Percentiles rank a stretch among this genome's conserved stretches.
Conservation (phyloP, 2,797 vertebrate species). For the Scarus forsteni region DNA sequence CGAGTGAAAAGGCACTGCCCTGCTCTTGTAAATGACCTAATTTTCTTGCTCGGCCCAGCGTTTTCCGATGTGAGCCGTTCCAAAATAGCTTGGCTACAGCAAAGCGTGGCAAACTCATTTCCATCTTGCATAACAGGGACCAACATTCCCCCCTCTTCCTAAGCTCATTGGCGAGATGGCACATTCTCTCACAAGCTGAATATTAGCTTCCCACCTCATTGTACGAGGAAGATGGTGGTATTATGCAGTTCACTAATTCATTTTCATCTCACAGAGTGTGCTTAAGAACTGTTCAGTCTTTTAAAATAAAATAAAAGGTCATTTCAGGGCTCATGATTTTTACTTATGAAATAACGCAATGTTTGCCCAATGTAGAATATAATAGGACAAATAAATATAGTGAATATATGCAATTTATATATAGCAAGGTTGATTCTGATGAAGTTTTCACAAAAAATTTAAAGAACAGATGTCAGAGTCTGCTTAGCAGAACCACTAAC, state of each 20-base stretch:
- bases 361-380: neutral
- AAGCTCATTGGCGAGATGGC: constrained; percentile 62
- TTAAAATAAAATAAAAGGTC: constrained; percentile 7
- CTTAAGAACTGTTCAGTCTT: constrained; percentile 17
- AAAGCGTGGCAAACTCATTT: constrained; percentile 83
- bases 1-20: constrained; percentile 70
- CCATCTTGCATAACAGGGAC: constrained; percentile 85
- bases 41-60: constrained; percentile 81
- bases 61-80: constrained; percentile 79
- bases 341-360: constrained; percentile 6
- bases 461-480: too few species aligned
- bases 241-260: constrained; percentile 49
- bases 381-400: too few species aligned
- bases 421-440: too few species aligned
- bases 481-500: too few species aligned
- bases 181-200: constrained; percentile 63
- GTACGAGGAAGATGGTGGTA: constrained; percentile 54
- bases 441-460: too few species aligned
- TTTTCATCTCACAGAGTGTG: constrained; percentile 38
- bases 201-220: constrained; percentile 59
- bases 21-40: constrained; percentile 84
- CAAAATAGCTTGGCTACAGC: constrained; percentile 85
- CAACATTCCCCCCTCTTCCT: constrained; percentile 55
- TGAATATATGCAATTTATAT: too few species aligned
- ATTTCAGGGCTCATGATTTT: neutral